Evolutionary conservation across 2,888 invertebrate genomes (phyloP).

Genomic region (Drosophila histrio): DNA sequence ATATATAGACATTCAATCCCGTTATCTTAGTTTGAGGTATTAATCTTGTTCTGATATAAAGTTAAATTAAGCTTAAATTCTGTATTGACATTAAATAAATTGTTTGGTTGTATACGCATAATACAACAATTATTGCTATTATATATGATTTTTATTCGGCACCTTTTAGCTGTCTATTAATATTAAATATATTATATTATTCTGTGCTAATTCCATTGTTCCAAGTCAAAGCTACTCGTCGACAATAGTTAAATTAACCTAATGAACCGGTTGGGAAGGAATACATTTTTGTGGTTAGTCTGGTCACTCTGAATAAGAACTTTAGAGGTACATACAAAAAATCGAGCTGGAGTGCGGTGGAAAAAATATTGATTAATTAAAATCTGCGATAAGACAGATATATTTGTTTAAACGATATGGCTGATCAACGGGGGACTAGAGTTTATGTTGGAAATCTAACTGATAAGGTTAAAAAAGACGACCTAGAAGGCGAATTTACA

Average conservation of each 20-base stretch:
- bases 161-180: no score
- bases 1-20: no score
- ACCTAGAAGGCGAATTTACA: slow-evolving; percentile 94
- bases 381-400: slow-evolving; percentile 47
- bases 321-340: slow-evolving; percentile 76
- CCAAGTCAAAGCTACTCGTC: background rate
- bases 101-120: no score
- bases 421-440: slow-evolving; percentile 87
- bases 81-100: no score
- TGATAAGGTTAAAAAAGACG: slow-evolving; percentile 95
- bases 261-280: slow-evolving; percentile 9
- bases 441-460: slow-evolving; percentile 96
- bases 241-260: background rate
- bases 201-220: background rate
- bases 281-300: slow-evolving; percentile 6
- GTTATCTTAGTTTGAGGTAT: no score
- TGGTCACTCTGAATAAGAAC: slow-evolving; percentile 55
- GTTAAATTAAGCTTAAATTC: no score
- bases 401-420: slow-evolving; percentile 72
- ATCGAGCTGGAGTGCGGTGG: slow-evolving; percentile 58
- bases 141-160: background rate
- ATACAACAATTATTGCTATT: no score
- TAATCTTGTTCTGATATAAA: no score
- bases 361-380: slow-evolving; percentile 72
- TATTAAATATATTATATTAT: background rate